Conservation (phyloP, 2,888 invertebrate species). For the Cephus sareptanus region DNA sequence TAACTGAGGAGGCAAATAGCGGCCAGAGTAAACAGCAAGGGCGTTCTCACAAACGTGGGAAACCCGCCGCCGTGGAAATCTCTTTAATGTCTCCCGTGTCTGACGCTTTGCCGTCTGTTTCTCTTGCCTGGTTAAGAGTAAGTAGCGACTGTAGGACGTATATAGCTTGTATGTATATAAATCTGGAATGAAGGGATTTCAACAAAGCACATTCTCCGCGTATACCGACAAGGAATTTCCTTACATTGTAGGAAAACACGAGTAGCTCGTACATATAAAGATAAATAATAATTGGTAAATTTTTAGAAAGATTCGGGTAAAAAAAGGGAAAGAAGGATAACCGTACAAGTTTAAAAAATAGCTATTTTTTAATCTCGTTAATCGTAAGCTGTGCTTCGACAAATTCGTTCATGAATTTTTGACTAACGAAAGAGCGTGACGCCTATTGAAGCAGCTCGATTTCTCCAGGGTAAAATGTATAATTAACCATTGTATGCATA, state of each 20-base stretch:
- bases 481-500: slow-evolving; percentile 45
- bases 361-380: not conserved
- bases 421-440: slow-evolving; percentile 22
- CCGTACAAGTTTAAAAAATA: not conserved
- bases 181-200: not conserved
- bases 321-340: not conserved
- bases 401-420: slow-evolving; percentile 11
- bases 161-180: not conserved
- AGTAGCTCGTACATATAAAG: not conserved
- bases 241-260: not conserved
- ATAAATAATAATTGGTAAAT: not conserved
- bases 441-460: slow-evolving; percentile 20
- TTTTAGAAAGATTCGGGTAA: not conserved
- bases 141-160: slow-evolving; percentile 11
- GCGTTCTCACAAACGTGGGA: slow-evolving; percentile 36
- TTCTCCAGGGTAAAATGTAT: slow-evolving; percentile 33
- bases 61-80: slow-evolving; percentile 17
- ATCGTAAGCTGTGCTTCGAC: not conserved
- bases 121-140: not conserved
- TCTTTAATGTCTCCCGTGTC: slow-evolving; percentile 5
- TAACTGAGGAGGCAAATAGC: slow-evolving; percentile 4
- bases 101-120: not conserved
- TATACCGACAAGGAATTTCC: not conserved
- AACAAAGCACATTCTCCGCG: not conserved
- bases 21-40: slow-evolving; percentile 44